Base-by-base conservation (phyloP, 2,888 invertebrate species). In the Chrysomela aeneicollis region DNA sequence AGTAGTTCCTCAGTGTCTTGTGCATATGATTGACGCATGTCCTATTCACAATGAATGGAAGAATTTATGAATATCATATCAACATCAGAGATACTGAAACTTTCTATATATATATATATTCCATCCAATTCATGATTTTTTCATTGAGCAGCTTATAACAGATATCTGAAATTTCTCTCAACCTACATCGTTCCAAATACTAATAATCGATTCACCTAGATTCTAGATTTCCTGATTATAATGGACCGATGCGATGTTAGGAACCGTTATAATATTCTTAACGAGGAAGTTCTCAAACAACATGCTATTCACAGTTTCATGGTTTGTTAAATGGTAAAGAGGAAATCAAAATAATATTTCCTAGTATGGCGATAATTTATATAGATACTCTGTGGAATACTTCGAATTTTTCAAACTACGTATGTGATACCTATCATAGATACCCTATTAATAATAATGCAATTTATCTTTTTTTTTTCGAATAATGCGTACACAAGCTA, bases 221-320 rank as follows among this genome's bases (percentile, higher is more conserved):
- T n/a, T n/a, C n/a, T n/a, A n/a, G n/a, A 10, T 15, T 42, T 42
- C 42, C 42, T 42, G n/a, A 42, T 15, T 3, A 42, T 42, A 15
- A 50, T 50, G 12, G 12, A n/a, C n/a, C n/a, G 52, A n/a, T 26
- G 22, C 15, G 22, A 21, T 52, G 52, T 52, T 52, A 42, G n/a
- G n/a, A 35, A 35, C 59, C 59, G 59, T 59, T 59, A 59, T 51
- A 59, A 51, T 59, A 21, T 49, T 26, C 19, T 19, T 35, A 10
- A 59, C 18, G 59, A 49, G 59, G 59, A 59, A 59, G 51, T 59
- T 47, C n/a, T n/a, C 10, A 35, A 15, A 15, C 1, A 42, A 35
- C 15, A 42, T 21, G 15, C 42, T 52, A 59, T 26, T 26, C 6
- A 60, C 51, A 52, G 42, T 60, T 52, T 53, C 51, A 60, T 53